These are phyloP conservation scores for Cephus spinipes DNA, from an alignment of 2,888 invertebrate genomes.

Conservation along the genomic window DNA sequence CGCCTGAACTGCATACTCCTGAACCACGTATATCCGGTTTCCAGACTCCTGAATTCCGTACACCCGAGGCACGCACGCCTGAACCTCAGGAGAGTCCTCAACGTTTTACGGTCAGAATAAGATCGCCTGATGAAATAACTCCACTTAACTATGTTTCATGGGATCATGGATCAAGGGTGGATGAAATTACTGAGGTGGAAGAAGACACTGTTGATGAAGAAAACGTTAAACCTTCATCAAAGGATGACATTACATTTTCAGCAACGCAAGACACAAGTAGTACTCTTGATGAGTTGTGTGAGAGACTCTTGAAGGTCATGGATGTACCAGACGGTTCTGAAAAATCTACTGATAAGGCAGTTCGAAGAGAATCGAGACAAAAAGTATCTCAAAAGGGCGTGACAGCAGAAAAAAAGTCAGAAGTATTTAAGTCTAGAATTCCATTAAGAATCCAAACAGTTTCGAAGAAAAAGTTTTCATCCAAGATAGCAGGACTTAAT, in stretches of 20 bases:
- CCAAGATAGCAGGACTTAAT: neutral
- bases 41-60: neutral
- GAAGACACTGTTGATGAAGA: neutral
- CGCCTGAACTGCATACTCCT: neutral
- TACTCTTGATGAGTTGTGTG: neutral
- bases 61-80: neutral
- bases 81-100: neutral
- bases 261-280: neutral
- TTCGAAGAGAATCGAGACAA: neutral
- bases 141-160: neutral
- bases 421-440: neutral
- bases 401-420: neutral
- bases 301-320: neutral
- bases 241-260: too few relatives aligned
- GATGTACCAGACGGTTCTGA: neutral
- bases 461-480: neutral
- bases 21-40: neutral
- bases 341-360: neutral
- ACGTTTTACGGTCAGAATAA: neutral
- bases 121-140: neutral
- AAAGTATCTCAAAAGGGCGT: neutral
- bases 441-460: neutral
- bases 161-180: neutral
- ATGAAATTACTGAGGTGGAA: neutral
- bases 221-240: neutral